Conservation (phyloP, 2,797 vertebrate genomes). For the Pangasius krempfi region DNA sequence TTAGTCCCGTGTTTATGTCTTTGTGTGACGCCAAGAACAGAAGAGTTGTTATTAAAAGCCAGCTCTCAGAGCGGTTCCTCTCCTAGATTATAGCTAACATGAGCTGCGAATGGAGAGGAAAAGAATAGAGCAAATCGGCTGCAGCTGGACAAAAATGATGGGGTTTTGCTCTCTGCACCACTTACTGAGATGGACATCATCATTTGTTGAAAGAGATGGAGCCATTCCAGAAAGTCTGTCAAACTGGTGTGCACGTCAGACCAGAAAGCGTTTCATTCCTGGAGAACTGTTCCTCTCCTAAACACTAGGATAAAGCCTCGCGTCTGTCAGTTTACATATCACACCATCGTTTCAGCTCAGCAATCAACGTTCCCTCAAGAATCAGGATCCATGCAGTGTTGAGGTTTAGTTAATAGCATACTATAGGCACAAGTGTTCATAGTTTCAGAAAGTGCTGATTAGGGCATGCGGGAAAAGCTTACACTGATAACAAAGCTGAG, state of each 20-base stretch:
- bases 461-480: slow-evolving; percentile 15
- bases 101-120: no score
- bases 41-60: slow-evolving; percentile 16
- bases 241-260: background rate
- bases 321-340: background rate
- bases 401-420: slow-evolving; percentile 13
- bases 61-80: slow-evolving; percentile 55
- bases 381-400: background rate
- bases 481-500: slow-evolving; percentile 36
- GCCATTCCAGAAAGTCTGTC: background rate
- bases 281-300: background rate
- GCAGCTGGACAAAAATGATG: background rate
- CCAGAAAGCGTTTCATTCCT: background rate
- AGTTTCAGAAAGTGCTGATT: slow-evolving; percentile 31
- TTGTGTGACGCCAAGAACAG: slow-evolving; percentile 54
- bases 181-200: background rate
- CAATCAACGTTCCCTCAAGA: background rate
- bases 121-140: slow-evolving; percentile 31
- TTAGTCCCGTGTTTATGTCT: slow-evolving; percentile 70
- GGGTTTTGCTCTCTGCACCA: background rate
- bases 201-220: background rate
- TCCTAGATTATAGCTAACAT: background rate
- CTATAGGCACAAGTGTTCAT: slow-evolving; percentile 25
- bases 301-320: background rate
- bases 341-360: background rate